Base-by-base conservation (phyloP, 2,888 invertebrate species). In the Xanthia togata region DNA sequence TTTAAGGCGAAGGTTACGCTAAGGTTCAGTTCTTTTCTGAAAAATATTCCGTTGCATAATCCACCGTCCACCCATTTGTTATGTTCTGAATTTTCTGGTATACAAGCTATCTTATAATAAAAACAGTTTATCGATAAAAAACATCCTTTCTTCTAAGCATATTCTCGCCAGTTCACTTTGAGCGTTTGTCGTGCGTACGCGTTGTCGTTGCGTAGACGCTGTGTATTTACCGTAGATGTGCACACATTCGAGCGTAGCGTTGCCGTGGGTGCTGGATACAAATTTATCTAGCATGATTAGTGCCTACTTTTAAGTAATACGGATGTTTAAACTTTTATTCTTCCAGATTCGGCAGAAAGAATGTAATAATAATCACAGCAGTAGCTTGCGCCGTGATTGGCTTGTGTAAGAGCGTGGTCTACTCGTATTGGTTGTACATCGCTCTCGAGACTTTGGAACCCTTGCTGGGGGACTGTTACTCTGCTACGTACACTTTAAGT, bases 401-500 rank as follows among this genome's bases (percentile, higher is more conserved):
- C 6, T 26, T 88, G 17, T 44, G 59, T 0, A 87, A 87, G 35
- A 88, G 85, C 11, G 2, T 75, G 4, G 85, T 78, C 11, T 70
- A 78, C 53, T 83, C 71, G 9, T 87, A 87, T 65, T 87, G 87
- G 87, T 0, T 85, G 35, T 87, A 77, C 14, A 60, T 83, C 8
- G 44, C 57, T 5, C 71, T 87, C 6, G 92, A 93, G 71, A 80
- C 89, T 5, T 6, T 91, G n/a, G 92, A 91, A 74, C 87, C 91
- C 38, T 68, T 89, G 1, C 70, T 93, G 9, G 92, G 93, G 50
- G 92, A 93, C 64, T 83, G 82, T 41, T 91, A 89, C 76, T 91
- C 92, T 14, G 87, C 91, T 26, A 78, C 81, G 6, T 92, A 88
- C 72, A 90, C 90, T 73, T 81, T 92, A 85, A 86, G 92, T 91